A percentile compares a stretch with the other conserved stretches of the same genome.
Conservation (phyloP, 53 echinoderm and acorn worm genomes). For the Holothuria leucospilota region DNA sequence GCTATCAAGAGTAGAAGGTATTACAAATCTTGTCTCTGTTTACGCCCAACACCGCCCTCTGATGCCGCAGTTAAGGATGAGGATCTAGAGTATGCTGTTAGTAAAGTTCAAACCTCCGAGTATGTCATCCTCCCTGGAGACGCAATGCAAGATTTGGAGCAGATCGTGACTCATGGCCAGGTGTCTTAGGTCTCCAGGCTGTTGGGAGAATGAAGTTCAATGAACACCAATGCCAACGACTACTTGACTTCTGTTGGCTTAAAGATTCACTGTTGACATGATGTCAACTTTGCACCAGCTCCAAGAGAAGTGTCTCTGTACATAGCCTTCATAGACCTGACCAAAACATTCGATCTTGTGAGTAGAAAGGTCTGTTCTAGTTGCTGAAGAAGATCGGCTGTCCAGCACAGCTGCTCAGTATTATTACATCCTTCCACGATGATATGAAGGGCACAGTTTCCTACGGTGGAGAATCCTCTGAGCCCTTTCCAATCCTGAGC, state of each 20-base stretch:
- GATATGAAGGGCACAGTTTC: constrained; percentile 49
- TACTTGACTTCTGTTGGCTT: constrained; percentile 49
- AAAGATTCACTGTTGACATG: constrained; percentile 47
- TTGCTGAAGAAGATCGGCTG: constrained; percentile 42
- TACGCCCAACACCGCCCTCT: constrained; percentile 37
- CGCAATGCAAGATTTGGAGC: constrained; percentile 6
- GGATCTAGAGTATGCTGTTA: too few species aligned
- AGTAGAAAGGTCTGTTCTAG: neutral
- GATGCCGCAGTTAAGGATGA: constrained; percentile 19
- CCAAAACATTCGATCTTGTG: constrained; percentile 51
- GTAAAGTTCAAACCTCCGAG: too few species aligned
- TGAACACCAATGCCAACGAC: constrained; percentile 23
- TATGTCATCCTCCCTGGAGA: too few species aligned
- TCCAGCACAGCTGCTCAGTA: constrained; percentile 46
- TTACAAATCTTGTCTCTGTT: constrained; percentile 1
- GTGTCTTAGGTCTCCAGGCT: constrained; percentile 45
- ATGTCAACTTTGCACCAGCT: constrained; percentile 46
- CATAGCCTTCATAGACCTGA: constrained; percentile 42
- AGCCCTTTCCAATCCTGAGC: constrained; percentile 46
- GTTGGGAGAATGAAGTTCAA: constrained; percentile 48
- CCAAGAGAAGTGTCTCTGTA: constrained; percentile 61
- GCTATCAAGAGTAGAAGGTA: constrained; percentile 14
- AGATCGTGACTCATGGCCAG: constrained; percentile 43
- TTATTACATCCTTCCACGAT: constrained; percentile 32
- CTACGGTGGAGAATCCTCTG: too few species aligned